phyloP scores from a whole-genome alignment of 2,113 vertebrate genomes.

The Sphaerodactylus townsendi region DNA sequence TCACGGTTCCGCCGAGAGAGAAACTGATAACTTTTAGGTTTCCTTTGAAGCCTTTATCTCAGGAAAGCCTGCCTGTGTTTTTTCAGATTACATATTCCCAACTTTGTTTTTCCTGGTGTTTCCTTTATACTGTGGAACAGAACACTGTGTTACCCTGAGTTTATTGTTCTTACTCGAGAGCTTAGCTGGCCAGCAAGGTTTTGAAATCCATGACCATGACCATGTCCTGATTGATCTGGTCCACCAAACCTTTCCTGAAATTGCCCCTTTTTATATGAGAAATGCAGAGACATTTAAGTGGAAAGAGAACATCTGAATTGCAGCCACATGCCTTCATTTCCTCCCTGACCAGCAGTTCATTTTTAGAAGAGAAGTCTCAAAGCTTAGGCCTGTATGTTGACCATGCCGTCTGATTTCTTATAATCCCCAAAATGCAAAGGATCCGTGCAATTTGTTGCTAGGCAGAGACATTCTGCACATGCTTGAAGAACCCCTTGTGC shows the following conservation, averaged over 20 bases:
- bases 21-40: constrained; percentile 35
- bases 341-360: not conserved
- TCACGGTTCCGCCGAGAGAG: rapidly evolving
- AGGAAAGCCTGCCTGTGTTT: constrained; percentile 12
- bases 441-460: not conserved
- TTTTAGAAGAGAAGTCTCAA: not conserved
- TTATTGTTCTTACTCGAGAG: constrained; percentile 12
- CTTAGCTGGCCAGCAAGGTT: constrained; percentile 3
- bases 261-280: not conserved
- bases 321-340: not conserved
- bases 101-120: not conserved
- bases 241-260: not conserved
- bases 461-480: not conserved
- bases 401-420: not conserved
- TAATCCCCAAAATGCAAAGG: not conserved
- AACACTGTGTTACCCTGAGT: not conserved
- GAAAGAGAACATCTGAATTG: not conserved
- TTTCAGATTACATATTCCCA: constrained; percentile 22
- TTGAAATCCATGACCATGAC: not conserved
- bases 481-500: not conserved
- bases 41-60: constrained; percentile 25
- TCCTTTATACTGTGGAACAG: constrained; percentile 28
- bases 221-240: not conserved
- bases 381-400: not conserved
- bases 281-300: not conserved